Base-by-base conservation (phyloP, 2,113 vertebrate genomes). In the Loxodonta africana region DNA sequence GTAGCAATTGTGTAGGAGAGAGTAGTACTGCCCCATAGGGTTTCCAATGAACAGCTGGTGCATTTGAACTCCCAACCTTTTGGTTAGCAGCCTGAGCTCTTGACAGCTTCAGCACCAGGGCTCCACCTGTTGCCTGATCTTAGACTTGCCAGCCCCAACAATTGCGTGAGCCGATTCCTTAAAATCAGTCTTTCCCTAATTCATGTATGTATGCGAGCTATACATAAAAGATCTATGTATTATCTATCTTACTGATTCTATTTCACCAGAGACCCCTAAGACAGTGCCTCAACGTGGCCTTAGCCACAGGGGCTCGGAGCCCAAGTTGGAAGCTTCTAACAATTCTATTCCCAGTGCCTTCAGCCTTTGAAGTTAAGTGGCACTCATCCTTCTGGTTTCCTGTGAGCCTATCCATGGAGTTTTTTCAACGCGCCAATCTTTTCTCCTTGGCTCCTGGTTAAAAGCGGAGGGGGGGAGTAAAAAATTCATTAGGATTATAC, bases 401-500 rank as follows among this genome's bases (percentile, higher is more conserved):
- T 84, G 33, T 28, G 28, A 74, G 37, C 17, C 30, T 23, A 3
- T 81, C 57, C 33, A 60, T 71, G 44, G 41, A 87, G 53, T 51
- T 30, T 77, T 57, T 95, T 84, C 76, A 90, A 84, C 21, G 21
- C 1, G 20, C 25, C 63, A 21, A 41, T 90, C 62, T 86, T 89
- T 90, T 51, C n/a, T 95, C 74, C 62, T 87, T 63, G 46, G n/a
- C 23, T 0, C 57, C 77, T 77, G 12, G 67, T 84, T 93, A 76
- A 83, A 85, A 89, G 8, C 30, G 37, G 33, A 46, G 30, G 10
- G 10, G 37, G 37, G 37, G 82, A 37, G n/a, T 88, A 89, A 89
- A 94, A 96, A 91, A 76, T 84, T 8, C 37, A n/a, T 63, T 78
- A 67, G 83, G n/a, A 94, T 88, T 63, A 95, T 84, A 84, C 21